Evolutionary conservation across 1,140 invertebrate genomes (phyloP).

Genomic region (Pseudoatta argentina): DNA sequence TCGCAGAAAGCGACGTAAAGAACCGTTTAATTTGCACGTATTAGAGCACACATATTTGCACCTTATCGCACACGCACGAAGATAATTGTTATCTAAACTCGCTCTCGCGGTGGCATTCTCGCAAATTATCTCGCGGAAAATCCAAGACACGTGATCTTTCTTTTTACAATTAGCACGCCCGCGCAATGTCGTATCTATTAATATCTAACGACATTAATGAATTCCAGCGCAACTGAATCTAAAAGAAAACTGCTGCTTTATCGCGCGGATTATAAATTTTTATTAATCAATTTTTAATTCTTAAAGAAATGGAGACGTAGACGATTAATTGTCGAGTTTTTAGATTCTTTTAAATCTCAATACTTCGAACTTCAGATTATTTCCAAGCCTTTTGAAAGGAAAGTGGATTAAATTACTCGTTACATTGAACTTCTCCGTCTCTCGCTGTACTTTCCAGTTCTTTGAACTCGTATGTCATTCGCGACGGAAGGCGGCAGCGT

Average conservation of each 20-base stretch:
- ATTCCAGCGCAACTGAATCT: background rate
- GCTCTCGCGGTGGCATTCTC: background rate
- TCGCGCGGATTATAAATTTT: background rate
- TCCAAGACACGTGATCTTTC: background rate
- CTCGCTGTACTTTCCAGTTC: background rate
- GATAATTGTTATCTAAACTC: constrained; percentile 25
- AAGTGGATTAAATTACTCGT: background rate
- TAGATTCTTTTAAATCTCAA: background rate
- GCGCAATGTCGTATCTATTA: background rate
- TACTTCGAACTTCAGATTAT: background rate
- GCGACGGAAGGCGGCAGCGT: background rate
- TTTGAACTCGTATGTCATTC: constrained; percentile 16
- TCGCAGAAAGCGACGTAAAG: constrained; percentile 6
- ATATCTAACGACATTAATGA: background rate
- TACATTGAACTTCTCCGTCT: background rate
- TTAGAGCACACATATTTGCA: background rate
- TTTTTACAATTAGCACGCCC: background rate
- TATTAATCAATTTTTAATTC: background rate
- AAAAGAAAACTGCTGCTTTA: background rate
- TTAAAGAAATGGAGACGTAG: background rate
- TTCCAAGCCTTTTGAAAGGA: background rate
- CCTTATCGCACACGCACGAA: constrained; percentile 1
- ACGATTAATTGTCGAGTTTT: background rate
- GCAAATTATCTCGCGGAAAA: constrained; percentile 1
- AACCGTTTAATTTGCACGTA: constrained; percentile 2